A percentile compares a stretch with the other conserved stretches of the same genome.
Conservation (phyloP, 2,888 invertebrate species). For the Drosophila dives region DNA sequence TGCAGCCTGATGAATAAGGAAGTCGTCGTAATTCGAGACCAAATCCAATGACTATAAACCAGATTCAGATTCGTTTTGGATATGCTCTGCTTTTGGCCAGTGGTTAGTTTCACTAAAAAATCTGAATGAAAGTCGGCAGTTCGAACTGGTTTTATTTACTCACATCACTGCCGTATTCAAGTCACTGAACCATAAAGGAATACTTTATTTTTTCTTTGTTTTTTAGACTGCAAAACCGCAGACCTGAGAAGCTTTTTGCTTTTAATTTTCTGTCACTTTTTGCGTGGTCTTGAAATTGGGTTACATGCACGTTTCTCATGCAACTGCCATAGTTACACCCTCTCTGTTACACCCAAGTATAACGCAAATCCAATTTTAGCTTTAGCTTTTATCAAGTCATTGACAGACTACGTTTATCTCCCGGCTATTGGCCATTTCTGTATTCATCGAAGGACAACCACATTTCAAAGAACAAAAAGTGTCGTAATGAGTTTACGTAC, state of each 20-base stretch:
- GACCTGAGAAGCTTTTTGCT: slow-evolving; percentile 47
- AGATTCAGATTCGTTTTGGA: slow-evolving; percentile 68
- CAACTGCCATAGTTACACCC: slow-evolving; percentile 17
- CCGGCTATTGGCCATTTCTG: slow-evolving; percentile 65
- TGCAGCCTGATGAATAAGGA: slow-evolving; percentile 56
- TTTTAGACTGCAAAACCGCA: slow-evolving; percentile 59
- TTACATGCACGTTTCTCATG: slow-evolving; percentile 38
- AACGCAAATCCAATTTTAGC: slow-evolving; percentile 26
- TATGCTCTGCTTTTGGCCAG: slow-evolving; percentile 55
- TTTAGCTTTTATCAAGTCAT: slow-evolving; percentile 27
- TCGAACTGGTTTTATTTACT: slow-evolving; percentile 63
- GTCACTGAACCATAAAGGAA: slow-evolving; percentile 72
- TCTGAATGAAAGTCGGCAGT: slow-evolving; percentile 69
- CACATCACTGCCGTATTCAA: slow-evolving; percentile 41
- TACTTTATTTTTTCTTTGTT: slow-evolving; percentile 43
- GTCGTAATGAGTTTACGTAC: slow-evolving; percentile 29
- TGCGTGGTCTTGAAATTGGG: slow-evolving; percentile 62
- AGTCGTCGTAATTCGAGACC: slow-evolving; percentile 47
- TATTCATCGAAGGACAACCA: slow-evolving; percentile 65
- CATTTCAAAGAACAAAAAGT: slow-evolving; percentile 41
- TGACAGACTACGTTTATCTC: slow-evolving; percentile 45
- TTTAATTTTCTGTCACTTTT: slow-evolving; percentile 34
- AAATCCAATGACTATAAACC: slow-evolving; percentile 61
- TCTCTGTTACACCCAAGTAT: slow-evolving; percentile 2
- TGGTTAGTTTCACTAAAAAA: slow-evolving; percentile 65